Base-by-base conservation (phyloP, 2,888 invertebrate genomes). In the Athalia cordata region DNA sequence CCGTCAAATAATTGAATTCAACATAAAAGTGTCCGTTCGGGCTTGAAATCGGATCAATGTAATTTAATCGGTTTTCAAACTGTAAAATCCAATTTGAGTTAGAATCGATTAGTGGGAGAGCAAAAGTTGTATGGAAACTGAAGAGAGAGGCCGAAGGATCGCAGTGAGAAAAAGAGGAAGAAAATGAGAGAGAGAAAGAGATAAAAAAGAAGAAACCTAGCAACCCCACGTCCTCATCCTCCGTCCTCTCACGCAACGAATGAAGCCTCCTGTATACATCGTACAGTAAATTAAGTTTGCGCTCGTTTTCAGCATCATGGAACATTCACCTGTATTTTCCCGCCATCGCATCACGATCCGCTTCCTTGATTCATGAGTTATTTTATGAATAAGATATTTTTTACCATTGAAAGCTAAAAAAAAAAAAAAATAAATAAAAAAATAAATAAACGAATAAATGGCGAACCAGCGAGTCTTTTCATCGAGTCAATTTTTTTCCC, bases 101-200 rank as follows among this genome's bases (percentile, higher is more conserved):
- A 62, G 70, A 77, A 77, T 77, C 77, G 77, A 77, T 77, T 77
- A 77, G 29, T 61, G 61, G 59, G 70, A 77, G 77, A 77, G 77
- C 70, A 70, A 77, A 70, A 77, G 77, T 77, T 61, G 11, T 50
- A 15, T 59, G 47, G 7, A 7, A 55, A 0, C 9, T 9, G n/a
- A n/a, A 7, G 55, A 55, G n/a, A 55, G 55, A 7, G 55, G 1
- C 9, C 8, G 6, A 55, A n/a, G n/a, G 7, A 55, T 3, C 8
- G 55, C 4, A 55, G 5, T 4, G 55, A 6, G 55, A 52, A 11
- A 52, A 11, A 3, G 52, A 52, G 55, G 43, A 68, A 9, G 68
- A 43, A 50, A 8, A 66, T 59, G 59, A 13, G 59, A 5, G 13
- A 3, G n/a, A 5, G n/a, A 5, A 43, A n/a, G n/a, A 43, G 9